Evolutionary conservation across 2,888 invertebrate genomes (phyloP), one percentile per base, ranked within the genome.

Genomic region (Microctonus hyperodae): DNA sequence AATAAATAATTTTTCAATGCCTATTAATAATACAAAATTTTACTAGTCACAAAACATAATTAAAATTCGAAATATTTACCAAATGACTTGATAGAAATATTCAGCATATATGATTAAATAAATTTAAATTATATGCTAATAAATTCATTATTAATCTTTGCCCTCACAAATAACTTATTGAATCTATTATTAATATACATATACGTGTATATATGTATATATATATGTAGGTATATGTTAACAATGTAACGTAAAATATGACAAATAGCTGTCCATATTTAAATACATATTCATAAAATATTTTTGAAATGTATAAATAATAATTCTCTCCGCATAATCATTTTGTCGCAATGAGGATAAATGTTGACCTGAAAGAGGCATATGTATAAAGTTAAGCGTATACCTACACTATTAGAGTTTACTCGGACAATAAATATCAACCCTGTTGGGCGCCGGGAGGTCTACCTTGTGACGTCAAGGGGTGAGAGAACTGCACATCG

Each of bases 381-480:
- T n/a, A n/a, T n/a, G n/a, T n/a, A n/a, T n/a, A n/a, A n/a, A n/a
- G n/a, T n/a, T n/a, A n/a, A n/a, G n/a, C n/a, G n/a, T n/a, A n/a
- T n/a, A n/a, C n/a, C 44, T 23, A 28, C 9, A 44, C 11, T 6
- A 11, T 44, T 44, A 48, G 2, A 59, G 5, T 6, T 10, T 6
- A 56, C 31, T 33, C 25, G 33, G 25, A 50, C 7, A 16, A n/a
- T n/a, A 16, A 48, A 50, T 48, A 25, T 10, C 44, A 44, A 33
- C 56, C 40, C 48, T 35, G 31, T 28, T 35, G 71, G 77, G 75
- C 77, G 77, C 75, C 77, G 68, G 55, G 68, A 70, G 69, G 77
- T 77, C 77, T 77, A 72, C 74, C 68, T 65, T 65, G 48, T 66
- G 72, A 73, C 64, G 72, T 73, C 69, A 71, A 69, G 73, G 75